Conservation (phyloP, 2,888 invertebrate species). For the Meta bourneti region DNA sequence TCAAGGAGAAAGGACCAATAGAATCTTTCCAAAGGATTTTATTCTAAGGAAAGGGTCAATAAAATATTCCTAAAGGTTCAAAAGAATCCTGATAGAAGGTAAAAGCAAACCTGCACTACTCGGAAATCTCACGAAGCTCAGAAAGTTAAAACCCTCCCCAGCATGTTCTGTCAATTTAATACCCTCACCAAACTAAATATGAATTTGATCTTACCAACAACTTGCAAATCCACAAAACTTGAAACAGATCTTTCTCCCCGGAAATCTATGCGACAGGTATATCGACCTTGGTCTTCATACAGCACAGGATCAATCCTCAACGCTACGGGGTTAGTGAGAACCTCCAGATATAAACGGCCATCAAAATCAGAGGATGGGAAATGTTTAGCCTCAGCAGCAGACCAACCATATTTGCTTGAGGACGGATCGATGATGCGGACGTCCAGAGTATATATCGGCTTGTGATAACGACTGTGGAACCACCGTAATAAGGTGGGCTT, state of each 20-base stretch:
- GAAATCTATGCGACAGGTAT: constrained; percentile 59
- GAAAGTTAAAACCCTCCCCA: too few species aligned
- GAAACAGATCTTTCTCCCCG: constrained; percentile 24
- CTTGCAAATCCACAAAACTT: constrained; percentile 19
- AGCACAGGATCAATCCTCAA: constrained; percentile 64
- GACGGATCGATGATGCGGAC: constrained; percentile 5
- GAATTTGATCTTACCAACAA: constrained; percentile 42
- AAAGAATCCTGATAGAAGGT: too few species aligned
- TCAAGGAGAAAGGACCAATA: too few species aligned
- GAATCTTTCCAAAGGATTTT: too few species aligned
- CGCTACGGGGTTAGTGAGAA: constrained; percentile 16
- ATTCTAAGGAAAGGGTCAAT: too few species aligned
- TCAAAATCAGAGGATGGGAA: constrained; percentile 65
- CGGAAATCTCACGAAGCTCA: too few species aligned
- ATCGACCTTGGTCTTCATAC: constrained; percentile 40
- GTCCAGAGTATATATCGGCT: constrained; percentile 64
- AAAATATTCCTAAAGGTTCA: too few species aligned
- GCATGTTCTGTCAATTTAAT: too few species aligned
- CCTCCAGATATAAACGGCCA: constrained; percentile 61
- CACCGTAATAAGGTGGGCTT: constrained; percentile 50
- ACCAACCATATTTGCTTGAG: neutral
- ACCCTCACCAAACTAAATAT: too few species aligned
- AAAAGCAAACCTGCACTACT: too few species aligned
- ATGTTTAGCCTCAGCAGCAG: constrained; percentile 26
- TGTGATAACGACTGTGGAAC: constrained; percentile 41